Evolutionary conservation across 2,113 vertebrate genomes (phyloP).

Genomic region (Leucopsar rothschildi): DNA sequence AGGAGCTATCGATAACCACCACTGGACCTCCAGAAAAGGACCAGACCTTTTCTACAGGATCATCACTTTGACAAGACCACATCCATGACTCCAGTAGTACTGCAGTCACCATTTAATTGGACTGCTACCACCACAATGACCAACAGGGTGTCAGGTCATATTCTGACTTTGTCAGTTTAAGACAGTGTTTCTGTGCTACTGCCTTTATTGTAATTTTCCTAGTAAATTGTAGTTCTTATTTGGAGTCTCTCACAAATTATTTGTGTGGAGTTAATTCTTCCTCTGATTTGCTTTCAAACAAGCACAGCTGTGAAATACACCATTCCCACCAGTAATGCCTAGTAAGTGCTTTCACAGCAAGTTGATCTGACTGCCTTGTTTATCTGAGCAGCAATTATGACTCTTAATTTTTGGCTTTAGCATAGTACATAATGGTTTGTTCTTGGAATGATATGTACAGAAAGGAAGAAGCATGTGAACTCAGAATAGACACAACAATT

Average conservation of each 20-base stretch:
- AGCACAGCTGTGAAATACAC: not conserved
- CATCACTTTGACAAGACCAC: rapidly evolving
- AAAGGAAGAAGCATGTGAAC: not conserved
- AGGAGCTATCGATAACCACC: not conserved
- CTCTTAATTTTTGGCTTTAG: not conserved
- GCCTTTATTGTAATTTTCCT: not conserved
- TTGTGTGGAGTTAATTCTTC: not conserved
- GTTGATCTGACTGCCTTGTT: not conserved
- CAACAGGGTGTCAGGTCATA: not conserved
- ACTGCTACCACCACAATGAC: not conserved
- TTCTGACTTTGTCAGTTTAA: not conserved
- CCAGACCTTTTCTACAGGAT: not conserved
- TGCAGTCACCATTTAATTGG: not conserved
- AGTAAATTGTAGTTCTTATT: not conserved
- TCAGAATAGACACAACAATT: not conserved
- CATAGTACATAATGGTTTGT: not conserved
- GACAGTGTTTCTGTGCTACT: not conserved
- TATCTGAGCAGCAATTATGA: not conserved
- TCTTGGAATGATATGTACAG: not conserved
- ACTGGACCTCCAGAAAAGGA: not conserved
- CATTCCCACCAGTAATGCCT: not conserved
- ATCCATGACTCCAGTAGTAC: not conserved
- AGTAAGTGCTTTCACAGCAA: not conserved
- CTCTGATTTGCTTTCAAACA: not conserved
- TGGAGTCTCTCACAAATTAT: not conserved